phyloP scores from a whole-genome alignment of 2,888 invertebrate genomes.

The Blera fallax region DNA sequence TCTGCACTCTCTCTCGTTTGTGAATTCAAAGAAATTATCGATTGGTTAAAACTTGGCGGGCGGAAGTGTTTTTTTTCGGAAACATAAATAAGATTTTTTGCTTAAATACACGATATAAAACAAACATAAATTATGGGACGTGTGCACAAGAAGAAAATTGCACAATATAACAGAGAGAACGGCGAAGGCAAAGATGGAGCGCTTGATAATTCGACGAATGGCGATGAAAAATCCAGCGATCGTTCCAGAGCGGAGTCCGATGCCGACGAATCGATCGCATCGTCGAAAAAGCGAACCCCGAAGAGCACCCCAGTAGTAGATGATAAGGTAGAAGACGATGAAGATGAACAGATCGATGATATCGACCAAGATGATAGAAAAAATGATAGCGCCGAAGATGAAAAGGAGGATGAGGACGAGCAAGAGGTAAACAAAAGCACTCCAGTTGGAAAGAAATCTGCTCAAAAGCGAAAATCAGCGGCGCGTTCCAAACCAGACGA shows the following conservation, averaged over 20 bases:
- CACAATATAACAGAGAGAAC: slow-evolving; percentile 75
- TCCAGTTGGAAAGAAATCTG: slow-evolving; percentile 43
- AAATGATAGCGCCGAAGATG: slow-evolving; percentile 73
- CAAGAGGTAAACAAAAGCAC: slow-evolving; percentile 47
- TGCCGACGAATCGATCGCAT: slow-evolving; percentile 63
- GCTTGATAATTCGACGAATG: slow-evolving; percentile 64
- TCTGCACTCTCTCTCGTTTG: slow-evolving; percentile 45
- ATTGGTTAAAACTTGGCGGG: slow-evolving; percentile 70
- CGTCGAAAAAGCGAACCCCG: slow-evolving; percentile 70
- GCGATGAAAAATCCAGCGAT: slow-evolving; percentile 66
- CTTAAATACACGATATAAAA: slow-evolving; percentile 41
- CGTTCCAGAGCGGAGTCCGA: slow-evolving; percentile 60
- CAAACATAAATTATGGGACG: slow-evolving; percentile 76
- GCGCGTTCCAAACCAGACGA: slow-evolving; percentile 52
- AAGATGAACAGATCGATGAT: slow-evolving; percentile 75
- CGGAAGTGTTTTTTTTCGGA: slow-evolving; percentile 55
- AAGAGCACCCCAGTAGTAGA: slow-evolving; percentile 71
- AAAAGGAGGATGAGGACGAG: slow-evolving; percentile 74
- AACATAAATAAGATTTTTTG: slow-evolving; percentile 55
- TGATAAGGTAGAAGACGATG: slow-evolving; percentile 74
- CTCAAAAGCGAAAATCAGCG: slow-evolving; percentile 53
- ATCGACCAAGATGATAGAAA: slow-evolving; percentile 74
- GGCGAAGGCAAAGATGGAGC: slow-evolving; percentile 73
- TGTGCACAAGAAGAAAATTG: slow-evolving; percentile 78
- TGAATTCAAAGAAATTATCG: slow-evolving; percentile 64